Percentiles rank a stretch among this genome's conserved stretches.
Conservation (phyloP, 35 echinoderm and acorn worm species). For the Amphiura filiformis region DNA sequence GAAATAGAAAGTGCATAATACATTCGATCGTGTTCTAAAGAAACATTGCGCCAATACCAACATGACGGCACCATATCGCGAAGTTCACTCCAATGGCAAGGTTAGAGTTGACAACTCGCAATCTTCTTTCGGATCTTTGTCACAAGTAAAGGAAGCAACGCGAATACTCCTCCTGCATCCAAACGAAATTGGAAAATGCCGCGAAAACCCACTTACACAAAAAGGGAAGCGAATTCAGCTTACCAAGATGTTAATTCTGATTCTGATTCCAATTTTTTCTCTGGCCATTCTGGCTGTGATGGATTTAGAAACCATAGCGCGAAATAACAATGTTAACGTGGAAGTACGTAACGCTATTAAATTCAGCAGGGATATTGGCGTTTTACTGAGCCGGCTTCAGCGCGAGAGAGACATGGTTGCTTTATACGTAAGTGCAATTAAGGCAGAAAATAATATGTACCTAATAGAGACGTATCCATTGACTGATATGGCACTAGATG, state of each 20-base stretch:
- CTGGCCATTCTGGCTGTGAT: constrained; percentile 60
- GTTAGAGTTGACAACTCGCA: constrained; percentile 36
- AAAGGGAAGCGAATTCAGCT: constrained; percentile 72
- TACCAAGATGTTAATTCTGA: constrained; percentile 64
- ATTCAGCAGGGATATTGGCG: constrained; percentile 76
- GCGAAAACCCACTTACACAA: constrained; percentile 55
- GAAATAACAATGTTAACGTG: constrained; percentile 35
- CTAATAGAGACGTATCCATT: constrained; percentile 58
- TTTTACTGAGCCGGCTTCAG: constrained; percentile 65
- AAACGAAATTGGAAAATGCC: constrained; percentile 49
- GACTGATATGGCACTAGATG: constrained; percentile 58
- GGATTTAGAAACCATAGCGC: constrained; percentile 51
- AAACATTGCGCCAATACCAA: too few relatives aligned
- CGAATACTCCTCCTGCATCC: constrained; percentile 48
- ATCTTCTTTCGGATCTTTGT: constrained; percentile 46
- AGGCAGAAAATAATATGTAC: constrained; percentile 54
- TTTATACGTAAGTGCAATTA: constrained; percentile 69
- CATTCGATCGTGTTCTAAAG: too few relatives aligned
- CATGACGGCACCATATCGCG: constrained; percentile 12
- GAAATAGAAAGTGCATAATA: too few relatives aligned
- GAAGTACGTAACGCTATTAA: constrained; percentile 57
- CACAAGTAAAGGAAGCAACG: constrained; percentile 46
- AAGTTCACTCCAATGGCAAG: constrained; percentile 23
- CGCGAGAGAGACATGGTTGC: constrained; percentile 67
- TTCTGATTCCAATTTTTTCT: constrained; percentile 54